These are phyloP conservation scores for Saguinus imperator DNA, from an alignment of 2,113 vertebrate species.

Conservation along the genomic window DNA sequence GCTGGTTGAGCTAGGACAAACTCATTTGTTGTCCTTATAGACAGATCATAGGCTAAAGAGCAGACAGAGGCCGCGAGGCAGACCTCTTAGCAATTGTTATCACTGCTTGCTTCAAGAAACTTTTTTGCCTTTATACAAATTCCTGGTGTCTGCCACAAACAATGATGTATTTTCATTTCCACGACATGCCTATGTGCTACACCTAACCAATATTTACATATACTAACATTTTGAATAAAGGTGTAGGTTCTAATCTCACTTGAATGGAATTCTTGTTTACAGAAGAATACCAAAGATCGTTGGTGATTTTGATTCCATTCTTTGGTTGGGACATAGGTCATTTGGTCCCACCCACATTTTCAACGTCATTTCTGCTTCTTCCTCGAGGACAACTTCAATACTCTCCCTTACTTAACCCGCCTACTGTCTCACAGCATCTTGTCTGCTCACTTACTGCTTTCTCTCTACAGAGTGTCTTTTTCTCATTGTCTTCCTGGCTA, in stretches of 20 bases:
- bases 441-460: background rate
- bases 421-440: background rate
- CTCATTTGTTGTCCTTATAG: background rate
- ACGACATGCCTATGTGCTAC: background rate
- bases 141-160: background rate
- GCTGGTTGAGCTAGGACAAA: background rate
- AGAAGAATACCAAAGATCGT: background rate
- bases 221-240: background rate
- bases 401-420: background rate
- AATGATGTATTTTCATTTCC: background rate
- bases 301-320: background rate
- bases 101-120: constrained; percentile 16
- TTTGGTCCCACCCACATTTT: background rate
- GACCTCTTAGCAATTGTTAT: background rate
- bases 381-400: background rate
- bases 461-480: background rate
- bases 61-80: background rate
- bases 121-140: background rate
- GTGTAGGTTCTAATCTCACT: background rate
- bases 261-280: background rate
- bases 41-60: background rate
- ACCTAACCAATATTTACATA: background rate
- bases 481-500: background rate
- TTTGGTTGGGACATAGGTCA: background rate
- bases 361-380: background rate